A percentile compares a stretch with the other conserved stretches of the same genome.
Evolutionary conservation across 2,113 vertebrate species (phyloP).

Genomic region (Saccopteryx leptura): DNA sequence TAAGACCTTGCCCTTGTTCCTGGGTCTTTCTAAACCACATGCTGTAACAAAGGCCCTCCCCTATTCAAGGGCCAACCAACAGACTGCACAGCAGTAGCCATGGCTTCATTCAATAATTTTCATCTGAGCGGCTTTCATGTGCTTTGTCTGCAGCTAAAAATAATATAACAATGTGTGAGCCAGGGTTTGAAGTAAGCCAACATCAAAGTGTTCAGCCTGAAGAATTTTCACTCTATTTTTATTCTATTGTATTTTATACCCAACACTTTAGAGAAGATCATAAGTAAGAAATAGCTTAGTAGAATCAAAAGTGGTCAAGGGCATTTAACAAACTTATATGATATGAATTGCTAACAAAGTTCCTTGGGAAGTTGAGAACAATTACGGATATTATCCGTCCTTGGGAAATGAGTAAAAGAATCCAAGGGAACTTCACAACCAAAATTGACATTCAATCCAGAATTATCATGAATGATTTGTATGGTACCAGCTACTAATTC

Average conservation of each 20-base stretch:
- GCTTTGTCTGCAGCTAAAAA: background rate
- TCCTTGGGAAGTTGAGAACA: background rate
- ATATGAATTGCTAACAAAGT: background rate
- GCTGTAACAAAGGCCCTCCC: constrained; percentile 14
- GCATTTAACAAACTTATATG: background rate
- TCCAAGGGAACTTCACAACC: background rate
- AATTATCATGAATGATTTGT: background rate
- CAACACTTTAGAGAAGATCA: background rate
- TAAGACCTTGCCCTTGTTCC: background rate
- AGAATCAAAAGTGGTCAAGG: background rate
- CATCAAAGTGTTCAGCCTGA: background rate
- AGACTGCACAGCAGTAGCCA: background rate
- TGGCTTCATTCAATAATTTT: constrained; percentile 23
- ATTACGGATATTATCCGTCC: background rate
- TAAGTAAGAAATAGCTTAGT: background rate
- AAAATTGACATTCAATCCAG: background rate
- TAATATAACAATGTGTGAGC: background rate
- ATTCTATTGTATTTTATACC: background rate
- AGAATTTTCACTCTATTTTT: background rate
- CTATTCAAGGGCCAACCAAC: background rate
- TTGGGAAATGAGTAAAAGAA: background rate
- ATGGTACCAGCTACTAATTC: background rate
- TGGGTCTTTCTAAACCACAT: constrained; percentile 52
- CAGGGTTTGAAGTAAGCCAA: background rate
- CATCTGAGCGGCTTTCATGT: background rate